Evolutionary conservation across 2,888 invertebrate species (phyloP).

Genomic region (Entomobrya multifasciata): DNA sequence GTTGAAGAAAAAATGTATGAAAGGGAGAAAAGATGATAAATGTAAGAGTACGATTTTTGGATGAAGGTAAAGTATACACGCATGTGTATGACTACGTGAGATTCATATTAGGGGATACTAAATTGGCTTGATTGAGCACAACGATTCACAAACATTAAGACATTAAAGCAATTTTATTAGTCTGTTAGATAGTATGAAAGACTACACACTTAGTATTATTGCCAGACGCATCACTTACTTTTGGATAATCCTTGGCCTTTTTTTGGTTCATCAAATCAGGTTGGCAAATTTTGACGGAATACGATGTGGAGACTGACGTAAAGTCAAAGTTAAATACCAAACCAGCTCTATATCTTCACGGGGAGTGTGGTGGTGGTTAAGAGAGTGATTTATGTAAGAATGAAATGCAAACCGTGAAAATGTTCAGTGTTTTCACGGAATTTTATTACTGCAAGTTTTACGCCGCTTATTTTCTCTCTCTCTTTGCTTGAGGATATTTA

Average conservation of each 20-base stretch:
- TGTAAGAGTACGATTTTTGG: conserved; percentile 33
- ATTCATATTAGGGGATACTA: conserved; percentile 1
- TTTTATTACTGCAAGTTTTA: conserved; percentile 5
- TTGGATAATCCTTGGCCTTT: conserved; percentile 23
- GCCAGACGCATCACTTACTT: too few relatives aligned
- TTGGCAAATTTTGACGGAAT: conserved; percentile 19
- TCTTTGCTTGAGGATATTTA: neutral
- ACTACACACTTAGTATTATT: neutral
- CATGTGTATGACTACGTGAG: conserved; percentile 24
- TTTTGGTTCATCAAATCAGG: conserved; percentile 27
- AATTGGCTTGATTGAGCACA: too few relatives aligned
- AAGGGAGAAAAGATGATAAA: too few relatives aligned
- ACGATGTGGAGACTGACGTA: neutral
- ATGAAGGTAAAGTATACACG: conserved; percentile 31
- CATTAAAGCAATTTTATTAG: conserved; percentile 36
- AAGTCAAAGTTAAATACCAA: neutral
- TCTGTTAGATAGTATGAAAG: too few relatives aligned
- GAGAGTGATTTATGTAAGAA: conserved; percentile 33
- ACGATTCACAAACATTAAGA: conserved; percentile 13
- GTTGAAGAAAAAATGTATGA: neutral
- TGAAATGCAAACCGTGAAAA: conserved; percentile 32
- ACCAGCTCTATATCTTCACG: neutral
- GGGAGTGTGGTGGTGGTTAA: too few relatives aligned
- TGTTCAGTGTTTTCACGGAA: conserved; percentile 1
- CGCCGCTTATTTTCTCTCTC: neutral